These are phyloP conservation scores for Vollenhovia emeryi DNA, from an alignment of 1,140 invertebrate genomes.

Conservation along the genomic window DNA sequence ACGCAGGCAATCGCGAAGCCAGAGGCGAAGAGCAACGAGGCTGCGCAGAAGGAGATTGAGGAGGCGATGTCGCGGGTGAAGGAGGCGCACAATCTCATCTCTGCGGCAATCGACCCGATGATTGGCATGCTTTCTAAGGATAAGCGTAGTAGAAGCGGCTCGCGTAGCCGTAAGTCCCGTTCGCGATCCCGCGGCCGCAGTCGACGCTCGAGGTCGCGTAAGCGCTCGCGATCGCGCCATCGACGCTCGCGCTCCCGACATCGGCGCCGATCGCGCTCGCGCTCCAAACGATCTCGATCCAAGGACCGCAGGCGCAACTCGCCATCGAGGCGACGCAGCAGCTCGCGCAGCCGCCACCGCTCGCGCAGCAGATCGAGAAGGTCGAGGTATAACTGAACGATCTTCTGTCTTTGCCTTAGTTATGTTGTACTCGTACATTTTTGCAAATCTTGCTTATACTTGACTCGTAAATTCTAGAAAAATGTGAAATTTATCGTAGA, in stretches of 20 bases:
- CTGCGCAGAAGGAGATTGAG: conserved; percentile 97
- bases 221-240: conserved; percentile 88
- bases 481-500: not conserved
- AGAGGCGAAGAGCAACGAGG: conserved; percentile 97
- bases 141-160: conserved; percentile 89
- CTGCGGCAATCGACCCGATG: conserved; percentile 96
- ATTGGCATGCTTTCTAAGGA: conserved; percentile 94
- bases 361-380: conserved; percentile 81
- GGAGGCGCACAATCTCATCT: conserved; percentile 97
- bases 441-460: not conserved
- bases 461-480: not conserved
- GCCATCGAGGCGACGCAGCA: conserved; percentile 81
- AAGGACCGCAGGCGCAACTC: conserved; percentile 84
- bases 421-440: not conserved
- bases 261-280: conserved; percentile 82
- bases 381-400: conserved; percentile 61
- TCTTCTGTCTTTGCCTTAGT: not conserved
- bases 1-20: conserved; percentile 96
- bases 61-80: conserved; percentile 98
- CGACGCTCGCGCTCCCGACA: conserved; percentile 85
- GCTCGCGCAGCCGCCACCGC: conserved; percentile 80
- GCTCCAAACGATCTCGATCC: conserved; percentile 85
- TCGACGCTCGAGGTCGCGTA: conserved; percentile 85
- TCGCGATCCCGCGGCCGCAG: conserved; percentile 87
- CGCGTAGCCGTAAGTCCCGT: conserved; percentile 86